Conservation (phyloP, 2,113 vertebrate genomes). For the Megaceryle torquata region DNA sequence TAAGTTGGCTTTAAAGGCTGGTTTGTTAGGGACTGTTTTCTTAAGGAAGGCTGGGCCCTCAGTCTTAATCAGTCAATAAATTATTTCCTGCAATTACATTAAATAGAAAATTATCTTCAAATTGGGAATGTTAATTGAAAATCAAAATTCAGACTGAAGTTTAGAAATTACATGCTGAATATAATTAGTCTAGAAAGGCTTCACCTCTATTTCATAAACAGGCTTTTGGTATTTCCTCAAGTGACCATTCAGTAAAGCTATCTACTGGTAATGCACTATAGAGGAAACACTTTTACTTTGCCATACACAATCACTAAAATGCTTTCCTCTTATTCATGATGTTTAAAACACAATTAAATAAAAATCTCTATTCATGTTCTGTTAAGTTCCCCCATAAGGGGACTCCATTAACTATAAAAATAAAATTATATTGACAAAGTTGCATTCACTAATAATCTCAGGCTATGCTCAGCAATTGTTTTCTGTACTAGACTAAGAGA, state of each 20-base stretch:
- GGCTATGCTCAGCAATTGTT: background rate
- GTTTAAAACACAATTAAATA: background rate
- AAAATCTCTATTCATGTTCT: background rate
- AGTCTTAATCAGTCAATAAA: slow-evolving; percentile 95
- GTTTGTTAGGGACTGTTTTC: slow-evolving; percentile 81
- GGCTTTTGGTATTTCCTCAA: slow-evolving; percentile 76
- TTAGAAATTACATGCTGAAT: slow-evolving; percentile 82
- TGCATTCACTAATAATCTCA: background rate
- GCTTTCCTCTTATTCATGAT: background rate
- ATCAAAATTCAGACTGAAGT: slow-evolving; percentile 92
- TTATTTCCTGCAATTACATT: slow-evolving; percentile 95
- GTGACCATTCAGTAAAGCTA: slow-evolving; percentile 74
- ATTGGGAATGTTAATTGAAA: slow-evolving; percentile 93
- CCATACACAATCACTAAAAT: background rate
- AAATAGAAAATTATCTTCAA: slow-evolving; percentile 91
- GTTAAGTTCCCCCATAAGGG: background rate
- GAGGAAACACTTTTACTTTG: slow-evolving; percentile 41
- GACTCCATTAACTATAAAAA: background rate
- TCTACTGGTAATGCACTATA: slow-evolving; percentile 70
- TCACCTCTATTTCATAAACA: slow-evolving; percentile 80
- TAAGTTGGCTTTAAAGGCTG: slow-evolving; percentile 73
- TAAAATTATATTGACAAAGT: background rate
- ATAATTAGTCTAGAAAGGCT: slow-evolving; percentile 79
- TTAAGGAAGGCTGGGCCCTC: slow-evolving; percentile 84
- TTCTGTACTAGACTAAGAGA: background rate